phyloP scores from a whole-genome alignment of 1,140 invertebrate species.

The Campoletis sonorensis region DNA sequence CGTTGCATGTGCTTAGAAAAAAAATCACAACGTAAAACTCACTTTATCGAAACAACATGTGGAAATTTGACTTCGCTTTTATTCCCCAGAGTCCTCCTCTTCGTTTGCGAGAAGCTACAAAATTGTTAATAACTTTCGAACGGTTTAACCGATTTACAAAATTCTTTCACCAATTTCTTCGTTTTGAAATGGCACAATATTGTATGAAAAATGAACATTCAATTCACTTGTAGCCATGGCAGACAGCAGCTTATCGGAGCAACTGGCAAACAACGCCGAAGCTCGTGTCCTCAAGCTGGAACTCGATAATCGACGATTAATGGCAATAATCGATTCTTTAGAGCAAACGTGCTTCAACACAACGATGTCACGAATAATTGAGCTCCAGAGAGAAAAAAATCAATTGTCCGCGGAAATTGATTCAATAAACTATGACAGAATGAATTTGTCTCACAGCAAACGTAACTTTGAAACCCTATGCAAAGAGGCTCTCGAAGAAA shows the following conservation, averaged over 20 bases:
- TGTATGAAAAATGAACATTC: no score
- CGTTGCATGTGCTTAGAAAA: no score
- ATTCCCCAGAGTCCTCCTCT: no score
- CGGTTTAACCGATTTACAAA: no score
- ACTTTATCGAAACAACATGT: no score
- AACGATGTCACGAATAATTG: slow-evolving; percentile 87
- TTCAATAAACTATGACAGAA: slow-evolving; percentile 85
- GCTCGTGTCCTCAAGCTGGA: slow-evolving; percentile 89
- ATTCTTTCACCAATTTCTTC: no score
- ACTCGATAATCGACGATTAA: slow-evolving; percentile 92
- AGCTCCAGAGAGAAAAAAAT: slow-evolving; percentile 95
- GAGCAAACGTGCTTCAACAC: slow-evolving; percentile 89
- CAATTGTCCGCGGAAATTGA: slow-evolving; percentile 88
- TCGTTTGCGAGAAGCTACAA: no score
- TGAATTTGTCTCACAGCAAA: slow-evolving; percentile 85
- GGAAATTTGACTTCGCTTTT: no score
- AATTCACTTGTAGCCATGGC: slow-evolving; percentile 59
- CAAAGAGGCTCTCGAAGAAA: slow-evolving; percentile 88
- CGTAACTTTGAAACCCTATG: slow-evolving; percentile 87
- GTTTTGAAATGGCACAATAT: no score
- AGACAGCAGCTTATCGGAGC: slow-evolving; percentile 85
- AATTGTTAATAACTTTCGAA: no score
- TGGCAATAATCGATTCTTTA: slow-evolving; percentile 87
- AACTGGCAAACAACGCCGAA: slow-evolving; percentile 92
- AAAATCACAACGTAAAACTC: no score